Evolutionary conservation across 2,888 invertebrate species (phyloP).

Genomic region (Agrochola circellaris): DNA sequence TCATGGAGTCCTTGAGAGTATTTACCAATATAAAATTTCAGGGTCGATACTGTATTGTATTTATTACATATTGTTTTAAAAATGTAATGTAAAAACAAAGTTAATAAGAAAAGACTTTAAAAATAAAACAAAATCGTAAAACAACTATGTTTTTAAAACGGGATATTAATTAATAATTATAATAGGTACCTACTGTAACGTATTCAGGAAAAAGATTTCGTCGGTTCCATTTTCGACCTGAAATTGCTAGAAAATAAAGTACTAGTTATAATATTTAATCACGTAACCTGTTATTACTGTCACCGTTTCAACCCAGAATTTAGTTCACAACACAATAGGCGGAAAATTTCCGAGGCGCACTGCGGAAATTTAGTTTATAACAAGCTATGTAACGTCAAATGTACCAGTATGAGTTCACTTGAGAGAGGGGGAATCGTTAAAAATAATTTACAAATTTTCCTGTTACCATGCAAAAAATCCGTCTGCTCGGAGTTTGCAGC

Average conservation of each 20-base stretch:
- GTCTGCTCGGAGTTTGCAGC: slow-evolving; percentile 54
- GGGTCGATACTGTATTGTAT: too few relatives aligned
- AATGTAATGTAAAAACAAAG: too few relatives aligned
- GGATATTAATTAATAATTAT: too few relatives aligned
- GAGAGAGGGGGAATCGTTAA: slow-evolving; percentile 53
- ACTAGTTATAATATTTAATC: slow-evolving; percentile 33
- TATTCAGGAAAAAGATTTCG: background rate
- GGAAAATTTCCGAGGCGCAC: slow-evolving; percentile 35
- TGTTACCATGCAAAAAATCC: slow-evolving; percentile 46
- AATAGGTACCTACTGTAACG: background rate
- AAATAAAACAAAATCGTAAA: too few relatives aligned
- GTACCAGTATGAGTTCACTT: slow-evolving; percentile 33
- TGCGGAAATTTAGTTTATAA: slow-evolving; percentile 55
- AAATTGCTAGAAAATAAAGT: slow-evolving; percentile 9
- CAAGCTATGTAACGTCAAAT: slow-evolving; percentile 48
- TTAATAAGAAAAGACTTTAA: too few relatives aligned
- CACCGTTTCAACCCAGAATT: slow-evolving; percentile 27
- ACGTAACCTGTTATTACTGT: slow-evolving; percentile 31
- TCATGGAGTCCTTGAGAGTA: too few relatives aligned
- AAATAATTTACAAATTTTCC: slow-evolving; percentile 53
- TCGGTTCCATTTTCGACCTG: background rate
- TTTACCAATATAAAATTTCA: too few relatives aligned
- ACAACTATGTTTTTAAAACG: too few relatives aligned
- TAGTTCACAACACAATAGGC: slow-evolving; percentile 46
- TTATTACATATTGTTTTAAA: too few relatives aligned